Evolutionary conservation across 2,888 invertebrate genomes (phyloP).

Genomic region (Arrhopalites spinosus): DNA sequence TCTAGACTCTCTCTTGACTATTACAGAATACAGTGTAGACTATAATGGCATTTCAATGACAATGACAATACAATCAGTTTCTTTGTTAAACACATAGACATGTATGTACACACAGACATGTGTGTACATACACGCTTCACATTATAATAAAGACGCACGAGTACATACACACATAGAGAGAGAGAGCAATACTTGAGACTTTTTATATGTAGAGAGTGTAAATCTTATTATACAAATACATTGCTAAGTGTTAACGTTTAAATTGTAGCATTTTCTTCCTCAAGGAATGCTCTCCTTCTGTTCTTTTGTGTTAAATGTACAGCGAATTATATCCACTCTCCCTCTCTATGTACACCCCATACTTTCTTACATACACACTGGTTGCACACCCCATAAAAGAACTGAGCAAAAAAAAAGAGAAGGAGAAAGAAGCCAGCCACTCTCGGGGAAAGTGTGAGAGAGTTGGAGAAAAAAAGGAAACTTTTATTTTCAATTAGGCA

Average conservation of each 20-base stretch:
- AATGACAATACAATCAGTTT: background rate
- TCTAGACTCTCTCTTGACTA: background rate
- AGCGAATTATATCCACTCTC: background rate
- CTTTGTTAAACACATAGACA: background rate
- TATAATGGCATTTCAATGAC: background rate
- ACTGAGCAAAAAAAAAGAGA: background rate
- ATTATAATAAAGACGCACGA: background rate
- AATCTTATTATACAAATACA: constrained; percentile 35
- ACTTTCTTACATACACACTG: background rate
- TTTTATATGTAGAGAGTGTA: constrained; percentile 3
- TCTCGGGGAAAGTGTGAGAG: background rate
- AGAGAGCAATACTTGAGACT: background rate
- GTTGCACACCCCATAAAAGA: background rate
- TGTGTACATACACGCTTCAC: background rate
- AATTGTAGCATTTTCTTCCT: constrained; percentile 15
- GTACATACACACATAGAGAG: background rate
- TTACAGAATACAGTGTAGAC: background rate
- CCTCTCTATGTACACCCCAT: too few relatives aligned
- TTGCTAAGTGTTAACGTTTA: constrained; percentile 32
- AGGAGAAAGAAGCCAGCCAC: background rate
- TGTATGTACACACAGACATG: background rate
- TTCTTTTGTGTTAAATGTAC: too few relatives aligned
- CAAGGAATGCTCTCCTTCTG: background rate
- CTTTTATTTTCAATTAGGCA: constrained; percentile 54
- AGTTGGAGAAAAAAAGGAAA: constrained; percentile 48